Evolutionary conservation across 2,888 invertebrate genomes (phyloP), one percentile per base, ranked within the genome.

Genomic region (Drosophila atripex): DNA sequence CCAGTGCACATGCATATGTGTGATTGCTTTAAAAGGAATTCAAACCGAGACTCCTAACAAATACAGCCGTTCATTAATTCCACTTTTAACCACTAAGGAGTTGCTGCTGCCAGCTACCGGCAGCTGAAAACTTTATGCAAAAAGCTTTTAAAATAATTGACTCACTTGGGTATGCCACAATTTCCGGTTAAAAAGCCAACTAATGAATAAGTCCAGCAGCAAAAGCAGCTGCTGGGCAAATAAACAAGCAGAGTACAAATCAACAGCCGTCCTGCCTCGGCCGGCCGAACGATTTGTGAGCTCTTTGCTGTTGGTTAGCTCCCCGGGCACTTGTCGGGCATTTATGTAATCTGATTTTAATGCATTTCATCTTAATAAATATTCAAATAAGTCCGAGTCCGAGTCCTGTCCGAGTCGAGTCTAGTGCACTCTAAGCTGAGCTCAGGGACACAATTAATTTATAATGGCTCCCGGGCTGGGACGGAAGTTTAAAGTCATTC

Each of bases 61-160:
- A 41, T 41, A 65, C n/a, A 55, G 53, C 41, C 56, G 69, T 83
- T 84, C 75, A 86, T 83, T 83, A 86, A 84, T 73, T 80, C 58
- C 60, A 65, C 64, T 74, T 65, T 74, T 57, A 73, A 69, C 83
- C 86, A 71, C 77, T 72, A 51, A 69, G 69, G 65, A 76, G 65
- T 58, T 21, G 16, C 43, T 9, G 18, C 18, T 41, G 35, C 39
- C 14, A 14, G 38, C 16, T 18, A 12, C 18, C 16, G 21, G 11
- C 18, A 21, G 9, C 41, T 78, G 63, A 28, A 57, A 86, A 87
- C 63, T 88, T 76, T 66, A 69, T 75, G 83, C 87, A 69, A 75
- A 88, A 83, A 80, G 89, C 89, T 89, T 88, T 89, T 89, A 88
- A 89, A 84, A 84, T 88, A 88, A 88, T 89, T 88, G 83, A 86